Evolutionary conservation across 2,888 invertebrate genomes (phyloP).

Genomic region (Idaea straminata): DNA sequence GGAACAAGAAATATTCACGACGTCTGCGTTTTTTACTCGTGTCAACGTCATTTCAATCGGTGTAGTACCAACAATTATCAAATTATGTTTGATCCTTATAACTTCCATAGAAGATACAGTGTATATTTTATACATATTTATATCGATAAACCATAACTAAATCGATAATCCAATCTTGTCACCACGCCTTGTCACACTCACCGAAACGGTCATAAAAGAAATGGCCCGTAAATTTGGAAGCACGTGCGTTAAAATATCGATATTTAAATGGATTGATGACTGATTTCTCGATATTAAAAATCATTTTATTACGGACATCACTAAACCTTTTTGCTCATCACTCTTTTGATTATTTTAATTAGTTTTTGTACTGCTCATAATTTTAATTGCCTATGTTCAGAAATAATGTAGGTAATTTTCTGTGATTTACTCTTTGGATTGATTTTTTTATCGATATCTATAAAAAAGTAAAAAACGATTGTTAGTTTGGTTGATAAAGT

Average conservation of each 20-base stretch:
- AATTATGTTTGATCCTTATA: no score
- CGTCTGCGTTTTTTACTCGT: no score
- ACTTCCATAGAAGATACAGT: background rate
- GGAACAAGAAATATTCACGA: no score
- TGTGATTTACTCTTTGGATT: background rate
- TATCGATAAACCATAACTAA: conserved; percentile 22
- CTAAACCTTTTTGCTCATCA: conserved; percentile 5
- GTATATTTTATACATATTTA: background rate
- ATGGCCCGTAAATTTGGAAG: conserved; percentile 16
- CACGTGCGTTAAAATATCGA: conserved; percentile 12
- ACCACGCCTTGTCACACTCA: conserved; percentile 37
- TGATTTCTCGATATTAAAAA: conserved; percentile 22
- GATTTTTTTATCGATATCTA: background rate
- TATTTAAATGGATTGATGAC: conserved; percentile 3
- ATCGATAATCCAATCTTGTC: conserved; percentile 40
- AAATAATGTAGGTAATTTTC: conserved; percentile 16
- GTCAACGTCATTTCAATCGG: no score
- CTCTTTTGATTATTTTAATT: conserved; percentile 48
- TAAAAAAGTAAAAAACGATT: background rate
- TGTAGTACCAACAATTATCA: no score
- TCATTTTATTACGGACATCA: background rate
- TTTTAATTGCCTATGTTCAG: conserved; percentile 45
- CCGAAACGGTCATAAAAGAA: conserved; percentile 45
- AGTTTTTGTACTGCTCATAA: conserved; percentile 53
- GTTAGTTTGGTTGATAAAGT: background rate